A percentile compares a stretch with the other conserved stretches of the same genome.
These are phyloP conservation scores for Gadus chalcogrammus DNA, from an alignment of 2,113 vertebrate species.

Conservation along the genomic window DNA sequence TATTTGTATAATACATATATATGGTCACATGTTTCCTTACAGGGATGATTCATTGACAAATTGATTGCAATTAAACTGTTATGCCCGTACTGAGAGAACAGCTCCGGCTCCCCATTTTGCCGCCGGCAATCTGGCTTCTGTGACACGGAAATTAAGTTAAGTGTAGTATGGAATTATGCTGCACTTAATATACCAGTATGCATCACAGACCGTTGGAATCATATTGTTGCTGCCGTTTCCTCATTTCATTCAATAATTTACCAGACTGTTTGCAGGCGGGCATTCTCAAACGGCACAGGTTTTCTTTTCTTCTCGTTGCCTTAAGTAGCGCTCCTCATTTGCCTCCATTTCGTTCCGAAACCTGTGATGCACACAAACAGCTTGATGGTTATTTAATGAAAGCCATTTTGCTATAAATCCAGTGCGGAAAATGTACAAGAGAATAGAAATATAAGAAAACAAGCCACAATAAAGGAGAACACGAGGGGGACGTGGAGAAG, in stretches of 20 bases:
- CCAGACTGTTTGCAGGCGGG: too few species aligned
- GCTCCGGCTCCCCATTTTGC: too few species aligned
- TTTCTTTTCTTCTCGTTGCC: too few species aligned
- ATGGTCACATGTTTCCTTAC: not conserved
- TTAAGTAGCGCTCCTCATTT: too few species aligned
- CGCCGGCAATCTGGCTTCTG: constrained; percentile 1
- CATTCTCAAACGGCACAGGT: too few species aligned
- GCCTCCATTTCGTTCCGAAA: too few species aligned
- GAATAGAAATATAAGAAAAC: constrained; percentile 5
- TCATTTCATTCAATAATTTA: too few species aligned
- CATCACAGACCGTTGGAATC: constrained; percentile 1
- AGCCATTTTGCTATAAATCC: not conserved
- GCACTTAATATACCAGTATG: constrained; percentile 48
- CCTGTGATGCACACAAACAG: not conserved
- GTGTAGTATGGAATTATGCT: constrained; percentile 65
- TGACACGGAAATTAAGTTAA: constrained; percentile 68
- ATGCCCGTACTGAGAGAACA: too few species aligned
- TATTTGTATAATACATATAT: too few species aligned
- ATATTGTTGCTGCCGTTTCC: too few species aligned
- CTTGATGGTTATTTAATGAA: constrained; percentile 15
- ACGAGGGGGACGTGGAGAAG: constrained; percentile 37
- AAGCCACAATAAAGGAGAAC: constrained; percentile 43
- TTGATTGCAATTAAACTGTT: too few species aligned
- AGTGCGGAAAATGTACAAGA: not conserved
- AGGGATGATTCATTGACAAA: too few species aligned